Conservation (phyloP, 1,140 invertebrate genomes). For the Hydropsyche tenuis region DNA sequence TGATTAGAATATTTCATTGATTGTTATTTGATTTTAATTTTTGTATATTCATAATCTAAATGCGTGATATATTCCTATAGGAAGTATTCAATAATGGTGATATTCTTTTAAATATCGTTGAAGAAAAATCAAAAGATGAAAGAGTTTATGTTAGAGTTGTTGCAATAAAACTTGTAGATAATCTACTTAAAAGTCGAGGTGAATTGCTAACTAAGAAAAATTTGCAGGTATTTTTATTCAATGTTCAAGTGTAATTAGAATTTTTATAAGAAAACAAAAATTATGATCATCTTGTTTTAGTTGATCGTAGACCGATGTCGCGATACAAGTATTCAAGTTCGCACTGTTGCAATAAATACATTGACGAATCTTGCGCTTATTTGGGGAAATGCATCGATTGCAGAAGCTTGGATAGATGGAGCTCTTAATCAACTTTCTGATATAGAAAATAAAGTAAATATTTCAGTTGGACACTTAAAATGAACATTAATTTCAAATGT, state of each 20-base stretch:
- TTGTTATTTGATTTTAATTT: background rate
- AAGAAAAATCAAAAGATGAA: slow-evolving; percentile 56
- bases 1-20: slow-evolving; percentile 31
- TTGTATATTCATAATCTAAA: slow-evolving; percentile 10
- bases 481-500: background rate
- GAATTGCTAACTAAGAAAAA: slow-evolving; percentile 47
- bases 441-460: slow-evolving; percentile 53
- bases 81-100: slow-evolving; percentile 53
- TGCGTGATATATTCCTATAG: slow-evolving; percentile 42
- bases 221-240: slow-evolving; percentile 48
- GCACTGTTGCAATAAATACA: slow-evolving; percentile 54
- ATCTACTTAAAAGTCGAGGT: slow-evolving; percentile 47
- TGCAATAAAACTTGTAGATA: slow-evolving; percentile 53
- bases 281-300: slow-evolving; percentile 49
- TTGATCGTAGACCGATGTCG: slow-evolving; percentile 56
- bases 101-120: slow-evolving; percentile 53
- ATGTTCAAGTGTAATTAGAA: background rate
- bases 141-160: slow-evolving; percentile 55
- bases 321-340: slow-evolving; percentile 58
- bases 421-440: slow-evolving; percentile 59
- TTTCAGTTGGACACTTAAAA: too few species aligned
- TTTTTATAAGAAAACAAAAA: background rate
- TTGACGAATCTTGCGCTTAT: slow-evolving; percentile 53
- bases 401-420: slow-evolving; percentile 57
- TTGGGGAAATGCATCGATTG: slow-evolving; percentile 47